phyloP scores from a whole-genome alignment of 1,140 invertebrate species.

The Drosophila eugracilis region DNA sequence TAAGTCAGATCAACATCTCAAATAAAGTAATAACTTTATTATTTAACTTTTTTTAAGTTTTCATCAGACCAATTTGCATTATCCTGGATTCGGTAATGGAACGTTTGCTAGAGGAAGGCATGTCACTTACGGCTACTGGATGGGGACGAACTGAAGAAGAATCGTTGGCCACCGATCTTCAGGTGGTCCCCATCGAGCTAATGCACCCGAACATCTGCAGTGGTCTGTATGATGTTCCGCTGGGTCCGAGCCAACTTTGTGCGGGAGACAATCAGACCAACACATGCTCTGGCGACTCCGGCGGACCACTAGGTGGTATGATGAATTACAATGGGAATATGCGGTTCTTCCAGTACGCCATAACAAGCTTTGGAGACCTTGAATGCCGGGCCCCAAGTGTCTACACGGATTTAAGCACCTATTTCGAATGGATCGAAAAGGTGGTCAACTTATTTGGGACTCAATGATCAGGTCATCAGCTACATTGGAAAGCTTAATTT shows the following conservation, averaged over 20 bases:
- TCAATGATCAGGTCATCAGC: no score
- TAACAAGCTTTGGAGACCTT: neutral
- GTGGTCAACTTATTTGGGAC: neutral
- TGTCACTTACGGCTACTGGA: neutral
- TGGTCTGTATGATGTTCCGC: neutral
- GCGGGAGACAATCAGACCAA: neutral
- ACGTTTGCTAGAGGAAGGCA: neutral
- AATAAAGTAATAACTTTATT: neutral
- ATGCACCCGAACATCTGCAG: neutral
- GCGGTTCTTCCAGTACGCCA: neutral
- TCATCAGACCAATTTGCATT: constrained; percentile 10
- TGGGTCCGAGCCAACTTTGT: neutral
- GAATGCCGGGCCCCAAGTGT: neutral
- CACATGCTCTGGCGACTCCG: constrained; percentile 2
- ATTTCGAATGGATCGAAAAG: neutral
- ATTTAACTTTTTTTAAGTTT: neutral
- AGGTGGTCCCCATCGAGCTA: neutral
- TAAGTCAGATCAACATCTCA: no score
- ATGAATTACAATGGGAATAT: neutral
- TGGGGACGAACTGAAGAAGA: neutral
- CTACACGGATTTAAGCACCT: neutral
- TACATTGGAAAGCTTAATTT: no score
- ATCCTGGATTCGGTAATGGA: neutral
- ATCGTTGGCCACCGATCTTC: neutral
- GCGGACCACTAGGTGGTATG: neutral